phyloP scores from a whole-genome alignment of 2,888 invertebrate genomes.

The Lycocerus yunnanus region DNA sequence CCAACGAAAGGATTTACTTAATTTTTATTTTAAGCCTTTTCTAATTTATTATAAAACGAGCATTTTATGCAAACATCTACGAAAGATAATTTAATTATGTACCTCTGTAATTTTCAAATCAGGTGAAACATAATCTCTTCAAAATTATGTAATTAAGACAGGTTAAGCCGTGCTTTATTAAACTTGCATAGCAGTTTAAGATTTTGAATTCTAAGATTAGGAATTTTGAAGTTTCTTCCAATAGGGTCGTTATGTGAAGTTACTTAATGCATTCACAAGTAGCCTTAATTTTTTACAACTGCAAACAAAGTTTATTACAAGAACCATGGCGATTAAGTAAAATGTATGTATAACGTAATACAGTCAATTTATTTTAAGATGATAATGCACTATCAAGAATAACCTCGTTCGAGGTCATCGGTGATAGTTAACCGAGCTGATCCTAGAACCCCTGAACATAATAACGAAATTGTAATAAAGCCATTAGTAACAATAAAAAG shows the following conservation, averaged over 20 bases:
- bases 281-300: background rate
- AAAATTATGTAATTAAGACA: background rate
- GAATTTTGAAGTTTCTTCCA: background rate
- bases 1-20: background rate
- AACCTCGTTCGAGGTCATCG: background rate
- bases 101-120: background rate
- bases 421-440: background rate
- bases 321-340: background rate
- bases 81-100: background rate
- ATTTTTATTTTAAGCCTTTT: background rate
- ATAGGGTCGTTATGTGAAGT: background rate
- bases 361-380: background rate
- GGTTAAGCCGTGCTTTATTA: background rate
- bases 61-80: background rate
- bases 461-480: background rate
- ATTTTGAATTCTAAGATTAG: background rate
- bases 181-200: background rate
- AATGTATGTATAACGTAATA: background rate
- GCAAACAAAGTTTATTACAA: background rate
- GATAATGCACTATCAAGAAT: background rate
- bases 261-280: background rate
- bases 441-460: background rate
- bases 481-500: background rate
- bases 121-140: background rate
- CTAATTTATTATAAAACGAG: background rate